Base-by-base conservation (phyloP, 2,888 invertebrate species). In the Steinernema hermaphroditum region DNA sequence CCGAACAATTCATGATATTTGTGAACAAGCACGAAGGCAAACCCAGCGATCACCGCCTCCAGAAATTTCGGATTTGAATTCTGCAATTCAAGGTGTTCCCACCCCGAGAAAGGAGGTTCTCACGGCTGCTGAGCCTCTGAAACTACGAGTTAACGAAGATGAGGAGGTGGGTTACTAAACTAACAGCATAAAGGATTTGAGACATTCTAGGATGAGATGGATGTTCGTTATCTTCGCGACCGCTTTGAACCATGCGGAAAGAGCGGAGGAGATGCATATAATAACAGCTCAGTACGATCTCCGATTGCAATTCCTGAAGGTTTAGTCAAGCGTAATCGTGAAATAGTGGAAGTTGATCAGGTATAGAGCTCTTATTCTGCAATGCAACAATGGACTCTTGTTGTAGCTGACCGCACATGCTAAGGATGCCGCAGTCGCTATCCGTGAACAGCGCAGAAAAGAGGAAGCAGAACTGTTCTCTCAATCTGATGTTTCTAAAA, bases 381-480 rank as follows among this genome's bases (percentile, higher is more conserved):
- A 22, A 0, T 70, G 12, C 9, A n/a, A 6, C 19, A 49, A 6
- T 49, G 49, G n/a, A n/a, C n/a, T n/a, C 49, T 54, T 6, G 22
- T 68, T 76, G 46, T 22, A 76, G 76, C 22, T 76, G 41, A 72
- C 69, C 16, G 75, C 57, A 27, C 75, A 72, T 41, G 76, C 76
- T 6, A 34, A 50, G 16, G 70, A 72, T 57, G 76, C 74, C 22
- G 76, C 73, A 8, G 34, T 68, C 27, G 37, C 68, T 19, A 74
- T 77, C 32, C 75, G 74, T 41, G 74, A 77, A 29, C 72, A 75
- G 46, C 24, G 77, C 16, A 62, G 68, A 19, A 41, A 41, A 9
- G 75, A 76, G 14, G 71, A 75, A 57, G 76, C 77, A 27, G 69
- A 32, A n/a, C 46, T 77, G 2, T 78, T 72, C 34, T 44, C 46